Conservation (phyloP, 2,888 invertebrate species). For the Trachelus tabidus region DNA sequence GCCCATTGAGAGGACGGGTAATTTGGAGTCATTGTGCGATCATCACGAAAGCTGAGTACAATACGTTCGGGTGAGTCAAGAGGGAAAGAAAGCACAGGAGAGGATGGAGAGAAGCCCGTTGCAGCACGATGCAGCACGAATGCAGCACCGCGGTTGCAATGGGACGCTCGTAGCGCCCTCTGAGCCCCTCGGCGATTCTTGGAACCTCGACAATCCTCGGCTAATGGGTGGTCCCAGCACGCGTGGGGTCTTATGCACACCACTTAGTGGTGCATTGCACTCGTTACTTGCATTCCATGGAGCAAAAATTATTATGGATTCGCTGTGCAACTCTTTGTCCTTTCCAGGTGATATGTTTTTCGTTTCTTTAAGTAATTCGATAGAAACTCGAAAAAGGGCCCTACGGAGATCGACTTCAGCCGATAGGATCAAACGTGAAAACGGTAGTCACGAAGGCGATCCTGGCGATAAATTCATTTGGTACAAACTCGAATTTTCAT, state of each 20-base stretch:
- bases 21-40: slow-evolving; percentile 26
- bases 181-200: slow-evolving; percentile 41
- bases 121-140: background rate
- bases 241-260: slow-evolving; percentile 31
- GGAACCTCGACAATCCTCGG: slow-evolving; percentile 44
- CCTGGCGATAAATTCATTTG: slow-evolving; percentile 9
- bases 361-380: background rate
- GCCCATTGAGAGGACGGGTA: slow-evolving; percentile 20
- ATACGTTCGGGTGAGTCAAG: background rate
- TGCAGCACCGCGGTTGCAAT: background rate
- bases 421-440: slow-evolving; percentile 10
- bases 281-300: background rate
- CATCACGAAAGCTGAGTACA: slow-evolving; percentile 15
- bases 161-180: slow-evolving; percentile 15
- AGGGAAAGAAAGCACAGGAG: background rate
- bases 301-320: slow-evolving; percentile 15
- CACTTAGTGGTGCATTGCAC: slow-evolving; percentile 22
- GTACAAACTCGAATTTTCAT: slow-evolving; percentile 24
- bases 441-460: background rate
- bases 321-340: background rate
- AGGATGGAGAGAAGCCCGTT: background rate
- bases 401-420: slow-evolving; percentile 14
- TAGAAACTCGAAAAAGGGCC: background rate
- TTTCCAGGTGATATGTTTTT: background rate
- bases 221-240: slow-evolving; percentile 48